Evolutionary conservation across 2,113 vertebrate species (phyloP), one percentile per base, ranked within the genome.

Genomic region (Dendrocopos noguchii): DNA sequence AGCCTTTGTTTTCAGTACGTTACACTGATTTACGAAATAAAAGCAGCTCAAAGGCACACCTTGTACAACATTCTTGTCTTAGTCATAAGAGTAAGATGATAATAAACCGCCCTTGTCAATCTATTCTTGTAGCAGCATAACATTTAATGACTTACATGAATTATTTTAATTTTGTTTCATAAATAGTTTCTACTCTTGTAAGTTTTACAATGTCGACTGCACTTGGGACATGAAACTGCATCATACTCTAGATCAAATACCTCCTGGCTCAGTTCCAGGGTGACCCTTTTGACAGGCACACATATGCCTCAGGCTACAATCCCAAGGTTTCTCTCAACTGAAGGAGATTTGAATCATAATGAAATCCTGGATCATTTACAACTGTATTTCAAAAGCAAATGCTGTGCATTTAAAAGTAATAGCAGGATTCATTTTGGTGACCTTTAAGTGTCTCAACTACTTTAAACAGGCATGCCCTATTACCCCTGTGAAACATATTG

Each of bases 311-410:
- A 4, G 90, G 90, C 90, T 77, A 53, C 65, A 59, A 18, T 60
- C 83, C 76, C 85, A 75, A 4, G 2, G 85, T 83, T 80, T 75
- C 70, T 42, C 85, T 80, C 92, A 68, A 7, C 53, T 39, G 21
- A 78, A 46, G 55, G 67, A 68, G 33, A 75, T 53, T 50, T 52
- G 20, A 90, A 86, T 65, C 56, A 47, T 82, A 94, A 94, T 80
- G 78, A 96, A 90, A 95, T 27, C 55, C 74, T 63, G 67, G 15
- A 70, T 73, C 84, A 81, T 88, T 94, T 90, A 87, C 61, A 63
- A 65, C 78, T n/a, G 28, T 20, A 84, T 95, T 96, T 92, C 90
- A 89, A 91, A 89, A 81, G 77, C 42, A 88, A 94, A 57, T 2
- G 0, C 8, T 68, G 29, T 14, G 60, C 46, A 87, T 84, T 95